These are phyloP conservation scores for Caenorhabditis sp. DNA, from an alignment of 2,888 invertebrate species.

Conservation along the genomic window DNA sequence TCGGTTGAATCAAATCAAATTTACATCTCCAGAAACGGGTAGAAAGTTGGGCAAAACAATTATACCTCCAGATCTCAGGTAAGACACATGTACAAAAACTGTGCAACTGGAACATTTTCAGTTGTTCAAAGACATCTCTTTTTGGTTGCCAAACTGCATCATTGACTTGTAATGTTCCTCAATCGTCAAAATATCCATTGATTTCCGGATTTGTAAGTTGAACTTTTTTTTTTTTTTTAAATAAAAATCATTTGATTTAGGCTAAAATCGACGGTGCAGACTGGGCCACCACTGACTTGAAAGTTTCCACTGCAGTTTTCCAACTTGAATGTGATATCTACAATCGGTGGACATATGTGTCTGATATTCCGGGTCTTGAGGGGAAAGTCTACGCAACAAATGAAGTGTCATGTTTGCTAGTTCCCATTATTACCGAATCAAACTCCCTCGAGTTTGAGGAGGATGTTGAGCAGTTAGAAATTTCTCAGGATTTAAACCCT, in stretches of 20 bases:
- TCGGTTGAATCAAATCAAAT: slow-evolving; percentile 43
- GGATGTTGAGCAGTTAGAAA: too few species aligned
- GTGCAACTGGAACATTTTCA: slow-evolving; percentile 1
- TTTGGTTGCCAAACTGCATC: slow-evolving; percentile 39
- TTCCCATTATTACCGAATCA: slow-evolving; percentile 43
- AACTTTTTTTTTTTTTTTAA: neutral
- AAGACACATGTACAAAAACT: neutral
- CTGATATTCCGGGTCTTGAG: slow-evolving; percentile 57
- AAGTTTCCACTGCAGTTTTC: slow-evolving; percentile 33
- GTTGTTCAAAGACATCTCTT: slow-evolving; percentile 42
- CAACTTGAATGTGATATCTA: slow-evolving; percentile 47
- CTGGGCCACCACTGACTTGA: slow-evolving; percentile 64
- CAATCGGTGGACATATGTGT: slow-evolving; percentile 62
- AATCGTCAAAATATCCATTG: slow-evolving; percentile 44
- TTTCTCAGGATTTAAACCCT: too few species aligned
- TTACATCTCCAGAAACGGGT: slow-evolving; percentile 49
- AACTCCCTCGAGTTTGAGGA: slow-evolving; percentile 28
- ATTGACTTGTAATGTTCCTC: slow-evolving; percentile 37
- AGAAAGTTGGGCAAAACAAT: slow-evolving; percentile 34
- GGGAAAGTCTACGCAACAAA: slow-evolving; percentile 55
- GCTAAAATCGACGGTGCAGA: slow-evolving; percentile 55
- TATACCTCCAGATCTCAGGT: slow-evolving; percentile 49
- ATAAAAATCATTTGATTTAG: slow-evolving; percentile 36
- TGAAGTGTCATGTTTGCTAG: slow-evolving; percentile 63
- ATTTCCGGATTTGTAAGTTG: slow-evolving; percentile 61